These are phyloP conservation scores for Gulo gulo DNA, from an alignment of 2,113 vertebrate species.

Conservation along the genomic window DNA sequence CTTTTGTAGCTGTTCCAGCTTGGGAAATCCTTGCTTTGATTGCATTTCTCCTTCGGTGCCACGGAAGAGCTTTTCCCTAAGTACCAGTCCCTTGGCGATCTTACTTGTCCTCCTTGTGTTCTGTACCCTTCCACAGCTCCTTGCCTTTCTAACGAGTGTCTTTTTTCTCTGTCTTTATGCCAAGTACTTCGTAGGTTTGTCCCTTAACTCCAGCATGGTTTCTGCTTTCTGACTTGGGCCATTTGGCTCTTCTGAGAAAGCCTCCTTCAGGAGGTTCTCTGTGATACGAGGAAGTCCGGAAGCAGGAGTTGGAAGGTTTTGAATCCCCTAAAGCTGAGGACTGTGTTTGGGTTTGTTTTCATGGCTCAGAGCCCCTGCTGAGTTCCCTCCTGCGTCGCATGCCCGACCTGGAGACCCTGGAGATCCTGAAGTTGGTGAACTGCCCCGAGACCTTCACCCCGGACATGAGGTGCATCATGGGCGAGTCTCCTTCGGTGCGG, in stretches of 20 bases:
- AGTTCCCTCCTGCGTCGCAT: conserved; percentile 92
- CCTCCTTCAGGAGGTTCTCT: neutral
- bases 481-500: conserved; percentile 88
- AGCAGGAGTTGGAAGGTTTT: neutral
- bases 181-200: neutral
- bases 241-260: neutral
- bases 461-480: conserved; percentile 95
- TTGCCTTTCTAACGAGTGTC: neutral
- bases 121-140: neutral
- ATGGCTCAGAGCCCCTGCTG: conserved; percentile 88
- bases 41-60: neutral
- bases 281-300: neutral
- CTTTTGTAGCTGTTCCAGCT: neutral
- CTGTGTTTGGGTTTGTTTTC: conserved; percentile 39
- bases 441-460: conserved; percentile 97
- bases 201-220: neutral
- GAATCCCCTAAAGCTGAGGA: neutral
- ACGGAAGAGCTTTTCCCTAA: neutral
- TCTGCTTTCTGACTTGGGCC: conserved; percentile 41
- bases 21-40: neutral
- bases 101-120: neutral
- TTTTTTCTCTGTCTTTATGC: neutral
- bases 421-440: conserved; percentile 96
- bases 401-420: conserved; percentile 90
- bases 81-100: neutral